Percentiles rank a stretch among this genome's conserved stretches.
Conservation (phyloP, 92 coral and sea anemone genomes). For the Scolanthus callimorphus region DNA sequence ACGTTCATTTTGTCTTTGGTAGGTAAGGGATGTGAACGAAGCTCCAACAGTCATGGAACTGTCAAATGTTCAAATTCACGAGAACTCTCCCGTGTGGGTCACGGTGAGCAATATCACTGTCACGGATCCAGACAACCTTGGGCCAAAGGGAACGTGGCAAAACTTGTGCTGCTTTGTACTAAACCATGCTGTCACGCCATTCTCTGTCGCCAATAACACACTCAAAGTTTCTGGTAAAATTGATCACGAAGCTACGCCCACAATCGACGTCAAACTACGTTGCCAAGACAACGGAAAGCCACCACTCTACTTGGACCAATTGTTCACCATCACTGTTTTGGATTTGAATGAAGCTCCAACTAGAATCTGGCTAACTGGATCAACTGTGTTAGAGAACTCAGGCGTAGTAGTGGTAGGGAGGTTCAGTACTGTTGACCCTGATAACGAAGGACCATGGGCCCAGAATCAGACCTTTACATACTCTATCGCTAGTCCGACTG, state of each 20-base stretch:
- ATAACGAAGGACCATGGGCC: constrained; percentile 46
- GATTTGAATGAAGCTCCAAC: constrained; percentile 88
- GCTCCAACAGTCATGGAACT: constrained; percentile 70
- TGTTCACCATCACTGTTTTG: constrained; percentile 22
- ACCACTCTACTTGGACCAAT: constrained; percentile 49
- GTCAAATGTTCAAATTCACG: constrained; percentile 35
- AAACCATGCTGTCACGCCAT: constrained; percentile 47
- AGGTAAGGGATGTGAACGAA: constrained; percentile 88
- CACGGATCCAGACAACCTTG: constrained; percentile 80
- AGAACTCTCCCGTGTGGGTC: constrained; percentile 65
- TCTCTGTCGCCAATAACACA: constrained; percentile 28
- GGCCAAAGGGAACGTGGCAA: constrained; percentile 86
- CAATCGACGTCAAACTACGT: constrained; percentile 53
- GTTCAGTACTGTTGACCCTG: constrained; percentile 83
- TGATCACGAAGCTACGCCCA: constrained; percentile 54
- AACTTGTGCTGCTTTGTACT: constrained; percentile 52
- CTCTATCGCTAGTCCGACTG: constrained; percentile 21
- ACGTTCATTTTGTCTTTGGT: too few species aligned
- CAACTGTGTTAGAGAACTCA: constrained; percentile 70
- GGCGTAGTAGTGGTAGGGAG: constrained; percentile 63
- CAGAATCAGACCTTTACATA: constrained; percentile 72
- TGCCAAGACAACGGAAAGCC: constrained; percentile 70
- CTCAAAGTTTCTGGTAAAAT: constrained; percentile 49
- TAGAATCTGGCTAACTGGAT: constrained; percentile 52
- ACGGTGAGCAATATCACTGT: constrained; percentile 69